Evolutionary conservation across 2,113 vertebrate species (phyloP).

Genomic region (Ochotona princeps): DNA sequence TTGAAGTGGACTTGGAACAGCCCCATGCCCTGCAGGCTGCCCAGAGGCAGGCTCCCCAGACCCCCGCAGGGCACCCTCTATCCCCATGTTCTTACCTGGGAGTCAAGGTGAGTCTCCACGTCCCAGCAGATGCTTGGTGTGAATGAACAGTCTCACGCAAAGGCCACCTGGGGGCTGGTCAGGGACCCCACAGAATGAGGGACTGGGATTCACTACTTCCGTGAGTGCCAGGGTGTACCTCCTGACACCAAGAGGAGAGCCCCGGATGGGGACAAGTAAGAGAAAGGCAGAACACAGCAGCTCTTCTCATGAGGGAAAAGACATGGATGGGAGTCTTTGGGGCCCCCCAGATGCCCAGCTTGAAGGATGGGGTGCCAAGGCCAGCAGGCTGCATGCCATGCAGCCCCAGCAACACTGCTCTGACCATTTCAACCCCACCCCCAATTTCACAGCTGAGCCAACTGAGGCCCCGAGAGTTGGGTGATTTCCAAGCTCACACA

Average conservation of each 20-base stretch:
- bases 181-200: rapidly evolving
- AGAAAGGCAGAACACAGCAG: rapidly evolving
- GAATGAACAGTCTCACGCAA: rapidly evolving
- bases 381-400: rapidly evolving
- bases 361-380: no score
- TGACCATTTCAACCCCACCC: neutral
- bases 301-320: neutral
- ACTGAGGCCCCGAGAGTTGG: neutral
- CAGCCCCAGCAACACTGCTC: rapidly evolving
- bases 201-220: rapidly evolving
- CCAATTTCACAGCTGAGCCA: neutral
- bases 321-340: no score
- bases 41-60: neutral
- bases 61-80: neutral
- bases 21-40: rapidly evolving
- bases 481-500: neutral
- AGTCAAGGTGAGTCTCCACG: neutral
- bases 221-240: neutral
- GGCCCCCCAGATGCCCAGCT: neutral
- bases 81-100: neutral
- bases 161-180: neutral
- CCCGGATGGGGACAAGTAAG: neutral
- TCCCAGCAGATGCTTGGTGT: neutral
- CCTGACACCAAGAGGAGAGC: neutral
- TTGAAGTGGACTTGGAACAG: rapidly evolving